phyloP scores from a whole-genome alignment of 2,888 invertebrate genomes.

The Brachypterus glaber region DNA sequence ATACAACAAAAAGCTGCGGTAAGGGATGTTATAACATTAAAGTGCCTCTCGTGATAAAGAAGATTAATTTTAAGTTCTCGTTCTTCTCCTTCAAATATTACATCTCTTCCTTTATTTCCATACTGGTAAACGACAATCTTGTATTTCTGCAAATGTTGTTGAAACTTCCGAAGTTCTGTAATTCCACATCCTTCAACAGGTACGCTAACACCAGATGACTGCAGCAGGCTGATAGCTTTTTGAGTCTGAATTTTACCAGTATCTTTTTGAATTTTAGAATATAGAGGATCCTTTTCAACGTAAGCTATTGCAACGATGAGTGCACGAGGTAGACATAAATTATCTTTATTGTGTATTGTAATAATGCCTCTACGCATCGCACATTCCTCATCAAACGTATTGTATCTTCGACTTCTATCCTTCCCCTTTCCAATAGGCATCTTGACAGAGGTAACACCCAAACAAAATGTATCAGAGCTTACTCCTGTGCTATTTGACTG shows the following conservation, averaged over 20 bases:
- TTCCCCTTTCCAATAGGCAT: constrained; percentile 7
- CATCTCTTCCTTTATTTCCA: constrained; percentile 11
- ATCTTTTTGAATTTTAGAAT: constrained; percentile 10
- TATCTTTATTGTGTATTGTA: constrained; percentile 19
- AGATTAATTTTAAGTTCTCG: constrained; percentile 18
- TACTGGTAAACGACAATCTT: constrained; percentile 17
- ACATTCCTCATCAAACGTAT: constrained; percentile 16
- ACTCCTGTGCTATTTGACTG: constrained; percentile 11
- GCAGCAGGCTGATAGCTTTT: constrained; percentile 5
- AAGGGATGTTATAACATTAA: constrained; percentile 22
- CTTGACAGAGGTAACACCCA: constrained; percentile 9
- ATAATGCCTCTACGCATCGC: constrained; percentile 11
- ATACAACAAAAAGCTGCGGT: constrained; percentile 21
- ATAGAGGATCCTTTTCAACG: constrained; percentile 11
- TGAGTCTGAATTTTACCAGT: constrained; percentile 5
- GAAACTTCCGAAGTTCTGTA: constrained; percentile 11
- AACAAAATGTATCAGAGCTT: constrained; percentile 18
- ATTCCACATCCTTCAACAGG: constrained; percentile 10
- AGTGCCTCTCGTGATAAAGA: constrained; percentile 19
- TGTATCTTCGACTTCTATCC: background rate
- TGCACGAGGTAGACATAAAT: constrained; percentile 16
- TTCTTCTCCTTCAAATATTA: constrained; percentile 12
- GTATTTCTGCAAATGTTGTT: constrained; percentile 11
- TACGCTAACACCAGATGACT: constrained; percentile 6
- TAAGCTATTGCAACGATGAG: constrained; percentile 15